phyloP scores from a whole-genome alignment of 2,113 vertebrate genomes.

The Hemiscyllium ocellatum region DNA sequence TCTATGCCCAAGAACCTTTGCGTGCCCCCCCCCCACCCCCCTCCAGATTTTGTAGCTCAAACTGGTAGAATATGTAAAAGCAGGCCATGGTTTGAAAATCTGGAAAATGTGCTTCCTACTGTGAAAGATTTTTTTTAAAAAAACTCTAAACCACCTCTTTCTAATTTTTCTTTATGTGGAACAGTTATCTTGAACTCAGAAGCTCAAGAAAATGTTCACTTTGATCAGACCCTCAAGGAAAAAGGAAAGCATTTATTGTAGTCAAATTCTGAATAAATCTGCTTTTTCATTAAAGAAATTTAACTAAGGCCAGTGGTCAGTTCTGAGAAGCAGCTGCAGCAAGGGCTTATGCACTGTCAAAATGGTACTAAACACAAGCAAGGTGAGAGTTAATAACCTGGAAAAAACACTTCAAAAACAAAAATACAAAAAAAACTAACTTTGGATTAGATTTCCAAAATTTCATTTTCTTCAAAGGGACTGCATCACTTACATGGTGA shows the following conservation, averaged over 20 bases:
- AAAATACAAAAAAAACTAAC: background rate
- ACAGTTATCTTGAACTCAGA: background rate
- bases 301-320: background rate
- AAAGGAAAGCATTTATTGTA: background rate
- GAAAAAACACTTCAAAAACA: background rate
- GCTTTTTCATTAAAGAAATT: background rate
- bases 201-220: background rate
- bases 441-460: background rate
- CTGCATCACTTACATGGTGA: background rate
- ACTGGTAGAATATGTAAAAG: background rate
- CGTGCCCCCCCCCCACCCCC: no score
- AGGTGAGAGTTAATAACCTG: background rate
- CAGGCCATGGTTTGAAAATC: background rate
- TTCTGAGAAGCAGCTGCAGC: background rate
- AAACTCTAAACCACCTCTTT: background rate
- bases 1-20: background rate
- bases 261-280: background rate
- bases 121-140: background rate
- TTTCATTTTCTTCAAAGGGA: conserved; percentile 20
- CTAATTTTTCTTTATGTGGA: background rate
- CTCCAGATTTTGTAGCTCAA: background rate
- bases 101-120: background rate
- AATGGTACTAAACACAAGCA: background rate
- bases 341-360: background rate
- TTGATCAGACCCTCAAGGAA: background rate